phyloP scores from a whole-genome alignment of 2,113 vertebrate genomes.

The Rhea americana region DNA sequence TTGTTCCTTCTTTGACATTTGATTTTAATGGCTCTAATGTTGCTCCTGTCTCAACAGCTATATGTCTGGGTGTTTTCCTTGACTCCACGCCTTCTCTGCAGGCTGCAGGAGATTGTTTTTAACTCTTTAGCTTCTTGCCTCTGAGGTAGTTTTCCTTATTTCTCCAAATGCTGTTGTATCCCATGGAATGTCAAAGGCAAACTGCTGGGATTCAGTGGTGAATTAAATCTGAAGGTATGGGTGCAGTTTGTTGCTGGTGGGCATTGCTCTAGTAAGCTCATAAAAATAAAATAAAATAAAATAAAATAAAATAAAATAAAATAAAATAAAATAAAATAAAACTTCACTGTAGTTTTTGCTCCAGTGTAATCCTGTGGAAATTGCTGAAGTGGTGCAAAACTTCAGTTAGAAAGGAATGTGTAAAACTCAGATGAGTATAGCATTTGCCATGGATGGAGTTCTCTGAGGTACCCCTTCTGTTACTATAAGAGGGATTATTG shows the following conservation, averaged over 20 bases:
- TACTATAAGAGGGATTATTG: neutral
- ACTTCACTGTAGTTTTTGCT: neutral
- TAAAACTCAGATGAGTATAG: neutral
- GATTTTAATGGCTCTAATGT: slow-evolving; percentile 74
- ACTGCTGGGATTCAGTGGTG: neutral
- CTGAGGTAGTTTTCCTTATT: neutral
- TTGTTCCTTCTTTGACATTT: slow-evolving; percentile 67
- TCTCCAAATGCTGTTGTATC: neutral
- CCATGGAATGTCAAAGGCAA: neutral
- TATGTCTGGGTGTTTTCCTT: slow-evolving; percentile 52
- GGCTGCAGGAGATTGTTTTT: slow-evolving; percentile 38
- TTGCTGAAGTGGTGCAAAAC: neutral
- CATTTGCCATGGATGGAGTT: neutral
- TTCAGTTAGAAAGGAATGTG: neutral
- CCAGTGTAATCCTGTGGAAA: neutral
- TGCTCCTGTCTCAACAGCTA: slow-evolving; percentile 64
- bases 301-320: no score
- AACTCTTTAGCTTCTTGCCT: slow-evolving; percentile 42
- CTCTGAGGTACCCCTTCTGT: neutral
- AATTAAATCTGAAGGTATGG: neutral
- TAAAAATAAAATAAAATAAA: no score
- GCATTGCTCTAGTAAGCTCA: neutral
- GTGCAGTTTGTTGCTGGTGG: neutral
- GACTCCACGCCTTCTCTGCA: neutral
- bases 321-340: no score